phyloP scores from a whole-genome alignment of 2,113 vertebrate species.

The Podocnemis expansa region DNA sequence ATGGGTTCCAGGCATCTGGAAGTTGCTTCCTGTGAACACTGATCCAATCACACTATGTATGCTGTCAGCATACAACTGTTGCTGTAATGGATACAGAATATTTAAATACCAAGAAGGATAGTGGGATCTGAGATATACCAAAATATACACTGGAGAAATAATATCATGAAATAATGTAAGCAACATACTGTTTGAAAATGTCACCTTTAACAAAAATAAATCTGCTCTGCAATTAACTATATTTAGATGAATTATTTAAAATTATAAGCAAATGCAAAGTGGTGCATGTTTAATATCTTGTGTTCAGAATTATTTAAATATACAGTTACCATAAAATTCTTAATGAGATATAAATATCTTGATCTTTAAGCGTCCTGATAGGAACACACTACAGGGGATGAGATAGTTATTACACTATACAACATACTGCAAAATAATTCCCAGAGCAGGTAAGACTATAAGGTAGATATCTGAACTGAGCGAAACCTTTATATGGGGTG shows the following conservation, averaged over 20 bases:
- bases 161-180: constrained; percentile 66
- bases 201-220: constrained; percentile 68
- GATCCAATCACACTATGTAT: background rate
- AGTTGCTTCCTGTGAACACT: background rate
- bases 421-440: constrained; percentile 27
- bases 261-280: constrained; percentile 67
- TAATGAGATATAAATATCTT: background rate
- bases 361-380: constrained; percentile 25
- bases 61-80: background rate
- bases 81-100: background rate
- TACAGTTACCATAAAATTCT: constrained; percentile 40
- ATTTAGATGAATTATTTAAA: constrained; percentile 71
- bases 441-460: background rate
- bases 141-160: constrained; percentile 23
- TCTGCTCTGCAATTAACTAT: constrained; percentile 62
- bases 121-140: constrained; percentile 2
- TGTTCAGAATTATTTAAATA: constrained; percentile 66
- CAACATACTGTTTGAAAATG: constrained; percentile 65
- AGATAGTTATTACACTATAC: background rate
- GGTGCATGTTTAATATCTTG: constrained; percentile 46
- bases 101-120: constrained; percentile 19
- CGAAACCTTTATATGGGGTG: background rate
- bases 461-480: background rate
- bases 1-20: background rate
- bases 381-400: constrained; percentile 6